Conservation (phyloP, 2,888 invertebrate species). For the Perdita meconis region DNA sequence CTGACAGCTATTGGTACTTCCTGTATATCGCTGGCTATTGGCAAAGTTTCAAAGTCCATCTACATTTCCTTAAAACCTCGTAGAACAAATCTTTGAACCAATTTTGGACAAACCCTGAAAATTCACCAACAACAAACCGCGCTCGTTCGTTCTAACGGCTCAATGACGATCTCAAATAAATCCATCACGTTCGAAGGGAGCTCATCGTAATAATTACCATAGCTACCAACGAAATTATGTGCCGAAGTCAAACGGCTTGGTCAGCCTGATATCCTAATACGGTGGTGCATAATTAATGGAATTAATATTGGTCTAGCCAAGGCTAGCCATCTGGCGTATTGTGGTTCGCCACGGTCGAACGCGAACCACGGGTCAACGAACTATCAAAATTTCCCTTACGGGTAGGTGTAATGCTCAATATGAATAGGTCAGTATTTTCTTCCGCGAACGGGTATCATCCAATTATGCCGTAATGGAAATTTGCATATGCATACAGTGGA, state of each 20-base stretch:
- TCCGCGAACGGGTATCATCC: background rate
- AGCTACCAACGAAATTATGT: conserved; percentile 16
- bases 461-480: too few species aligned
- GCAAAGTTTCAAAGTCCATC: too few species aligned
- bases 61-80: too few species aligned
- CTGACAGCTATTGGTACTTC: too few species aligned
- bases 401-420: conserved; percentile 38
- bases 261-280: conserved; percentile 56
- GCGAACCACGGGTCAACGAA: conserved; percentile 53
- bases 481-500: too few species aligned
- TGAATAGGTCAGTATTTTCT: background rate
- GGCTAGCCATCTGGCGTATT: conserved; percentile 44
- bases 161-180: background rate
- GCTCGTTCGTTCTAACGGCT: conserved; percentile 4
- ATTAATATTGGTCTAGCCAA: conserved; percentile 61
- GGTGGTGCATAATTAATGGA: conserved; percentile 64
- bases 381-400: conserved; percentile 54
- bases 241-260: conserved; percentile 13
- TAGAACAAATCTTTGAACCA: too few species aligned
- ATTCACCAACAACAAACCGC: background rate
- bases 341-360: conserved; percentile 35
- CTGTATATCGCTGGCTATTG: too few species aligned
- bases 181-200: background rate
- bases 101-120: background rate
- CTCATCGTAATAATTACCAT: conserved; percentile 20